Percentiles rank a stretch among this genome's conserved stretches.
phyloP scores from a whole-genome alignment of 2,888 invertebrate species.

The Melitaea athalia region DNA sequence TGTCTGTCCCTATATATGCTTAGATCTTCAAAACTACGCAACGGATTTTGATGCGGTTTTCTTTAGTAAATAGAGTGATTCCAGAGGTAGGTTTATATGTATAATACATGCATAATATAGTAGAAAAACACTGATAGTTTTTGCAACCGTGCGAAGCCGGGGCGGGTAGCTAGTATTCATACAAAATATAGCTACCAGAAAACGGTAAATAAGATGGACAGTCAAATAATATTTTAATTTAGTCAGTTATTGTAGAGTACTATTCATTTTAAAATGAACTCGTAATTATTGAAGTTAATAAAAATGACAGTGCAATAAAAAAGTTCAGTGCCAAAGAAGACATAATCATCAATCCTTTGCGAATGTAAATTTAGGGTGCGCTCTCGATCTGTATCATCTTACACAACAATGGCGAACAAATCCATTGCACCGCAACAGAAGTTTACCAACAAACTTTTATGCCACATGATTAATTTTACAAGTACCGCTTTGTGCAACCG shows the following conservation, averaged over 20 bases:
- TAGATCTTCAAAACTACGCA: too few species aligned
- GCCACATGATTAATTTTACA: slow-evolving; percentile 73
- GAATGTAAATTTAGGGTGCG: slow-evolving; percentile 63
- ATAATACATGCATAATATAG: too few species aligned
- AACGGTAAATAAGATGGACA: neutral
- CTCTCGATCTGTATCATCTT: slow-evolving; percentile 44
- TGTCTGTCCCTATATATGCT: too few species aligned
- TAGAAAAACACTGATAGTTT: too few species aligned
- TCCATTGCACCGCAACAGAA: slow-evolving; percentile 58
- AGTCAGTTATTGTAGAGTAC: neutral
- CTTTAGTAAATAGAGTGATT: too few species aligned
- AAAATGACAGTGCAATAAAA: slow-evolving; percentile 17
- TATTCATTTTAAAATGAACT: neutral
- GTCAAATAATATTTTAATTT: neutral
- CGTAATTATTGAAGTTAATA: slow-evolving; percentile 6
- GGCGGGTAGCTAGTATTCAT: too few species aligned
- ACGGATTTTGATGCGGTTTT: too few species aligned
- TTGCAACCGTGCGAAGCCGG: too few species aligned
- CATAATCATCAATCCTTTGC: slow-evolving; percentile 57
- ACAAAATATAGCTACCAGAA: neutral
- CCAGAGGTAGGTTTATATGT: too few species aligned
- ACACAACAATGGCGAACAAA: slow-evolving; percentile 55
- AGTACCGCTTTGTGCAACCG: slow-evolving; percentile 47
- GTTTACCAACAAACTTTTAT: slow-evolving; percentile 72
- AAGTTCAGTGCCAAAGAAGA: slow-evolving; percentile 17